Conservation (phyloP, 2,797 vertebrate species). For the Tapera naevia region DNA sequence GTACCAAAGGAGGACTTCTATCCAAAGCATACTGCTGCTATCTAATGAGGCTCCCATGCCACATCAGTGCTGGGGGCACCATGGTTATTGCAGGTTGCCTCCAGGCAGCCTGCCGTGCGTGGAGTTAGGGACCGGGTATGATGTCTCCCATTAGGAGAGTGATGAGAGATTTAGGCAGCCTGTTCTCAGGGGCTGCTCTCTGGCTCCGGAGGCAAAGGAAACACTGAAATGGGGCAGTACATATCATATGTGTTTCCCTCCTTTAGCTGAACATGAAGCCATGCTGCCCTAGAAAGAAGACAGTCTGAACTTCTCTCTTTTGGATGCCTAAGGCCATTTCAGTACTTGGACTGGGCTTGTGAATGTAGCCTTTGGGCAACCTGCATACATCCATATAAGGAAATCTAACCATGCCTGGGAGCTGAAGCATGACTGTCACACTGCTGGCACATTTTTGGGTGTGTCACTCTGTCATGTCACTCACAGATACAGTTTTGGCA, state of each 20-base stretch:
- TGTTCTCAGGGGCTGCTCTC: neutral
- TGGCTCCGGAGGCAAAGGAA: neutral
- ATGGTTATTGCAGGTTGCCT: accelerated
- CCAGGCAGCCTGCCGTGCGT: neutral
- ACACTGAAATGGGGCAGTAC: neutral
- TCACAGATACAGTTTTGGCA: neutral
- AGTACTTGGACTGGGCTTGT: neutral
- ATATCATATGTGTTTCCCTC: accelerated
- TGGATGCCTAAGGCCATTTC: neutral
- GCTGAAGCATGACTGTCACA: neutral
- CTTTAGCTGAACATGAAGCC: neutral
- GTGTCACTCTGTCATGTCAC: accelerated
- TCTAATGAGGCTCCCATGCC: neutral
- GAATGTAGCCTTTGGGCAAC: neutral
- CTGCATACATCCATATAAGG: accelerated
- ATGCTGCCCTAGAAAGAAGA: neutral
- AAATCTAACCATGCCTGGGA: neutral
- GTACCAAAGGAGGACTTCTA: neutral
- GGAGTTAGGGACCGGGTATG: neutral
- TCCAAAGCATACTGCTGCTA: accelerated
- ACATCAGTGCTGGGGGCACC: accelerated
- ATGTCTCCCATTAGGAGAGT: neutral
- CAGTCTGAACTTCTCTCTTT: neutral
- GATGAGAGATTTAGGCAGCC: conserved; percentile 27
- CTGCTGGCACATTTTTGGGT: neutral